Evolutionary conservation across 2,888 invertebrate genomes (phyloP), one percentile per base, ranked within the genome.

Genomic region (Biston betularia): DNA sequence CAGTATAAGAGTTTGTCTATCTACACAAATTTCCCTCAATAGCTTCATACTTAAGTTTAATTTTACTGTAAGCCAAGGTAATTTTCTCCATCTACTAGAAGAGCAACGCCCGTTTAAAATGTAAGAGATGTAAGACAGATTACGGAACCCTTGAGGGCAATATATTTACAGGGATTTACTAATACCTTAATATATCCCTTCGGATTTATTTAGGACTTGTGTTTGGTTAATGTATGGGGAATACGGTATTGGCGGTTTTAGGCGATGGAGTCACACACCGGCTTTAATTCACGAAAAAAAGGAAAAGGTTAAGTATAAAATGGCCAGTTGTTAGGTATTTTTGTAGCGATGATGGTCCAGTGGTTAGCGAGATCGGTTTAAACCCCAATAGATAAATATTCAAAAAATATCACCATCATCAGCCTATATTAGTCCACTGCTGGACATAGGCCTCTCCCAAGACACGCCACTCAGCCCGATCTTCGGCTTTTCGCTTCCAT

Each of bases 141-240:
- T 69, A 69, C 38, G 2, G 12, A 14, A 34, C 56, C 34, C 69
- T 65, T 46, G 68, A 63, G 59, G 53, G 58, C 65, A 53, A 72
- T 72, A 71, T 66, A 71, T 71, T 71, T 67, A 63, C 65, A 61
- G 59, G 67, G 69, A 66, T 66, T 56, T 60, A 56, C 61, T 68
- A 59, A 73, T 69, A 63, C 66, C 70, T 56, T 58, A 62, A 62
- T 60, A 58, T 58, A 58, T 58, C 58, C 58, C 9, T 0, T 9
- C 7, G 45, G 63, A 48, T 68, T 68, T 70, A 72, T 70, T 69
- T 65, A 69, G 63, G 60, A 34, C 42, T 34, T 59, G 68, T 45
- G 69, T 66, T 59, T 40, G 63, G 66, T 65, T 44, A 59, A 60
- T 65, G 54, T 65, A 45, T 59, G 59, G 44, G 42, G 44, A 50